phyloP scores from a whole-genome alignment of 2,888 invertebrate genomes.

The Brachylomia viminalis region DNA sequence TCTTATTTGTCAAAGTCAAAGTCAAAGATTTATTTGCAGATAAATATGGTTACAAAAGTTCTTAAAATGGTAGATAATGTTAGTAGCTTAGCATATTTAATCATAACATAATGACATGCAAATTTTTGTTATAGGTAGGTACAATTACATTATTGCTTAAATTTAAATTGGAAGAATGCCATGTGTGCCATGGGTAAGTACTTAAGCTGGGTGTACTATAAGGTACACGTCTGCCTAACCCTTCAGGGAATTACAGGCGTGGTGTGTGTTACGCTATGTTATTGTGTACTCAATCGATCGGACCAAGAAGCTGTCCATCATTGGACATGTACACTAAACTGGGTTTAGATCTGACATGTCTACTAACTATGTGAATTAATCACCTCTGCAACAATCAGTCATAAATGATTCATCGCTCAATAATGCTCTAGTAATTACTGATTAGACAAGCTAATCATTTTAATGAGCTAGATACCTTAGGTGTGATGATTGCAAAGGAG shows the following conservation, averaged over 20 bases:
- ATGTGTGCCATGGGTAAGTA: neutral
- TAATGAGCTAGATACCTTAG: slow-evolving; percentile 8
- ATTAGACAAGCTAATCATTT: slow-evolving; percentile 55
- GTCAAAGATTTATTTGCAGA: too few relatives aligned
- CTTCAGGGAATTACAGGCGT: neutral
- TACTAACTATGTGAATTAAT: slow-evolving; percentile 43
- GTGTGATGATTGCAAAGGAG: neutral
- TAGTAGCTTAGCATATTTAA: too few relatives aligned
- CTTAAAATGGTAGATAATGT: too few relatives aligned
- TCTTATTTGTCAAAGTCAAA: too few relatives aligned
- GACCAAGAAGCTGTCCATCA: neutral
- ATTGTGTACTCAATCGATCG: neutral
- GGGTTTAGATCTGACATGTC: slow-evolving; percentile 13
- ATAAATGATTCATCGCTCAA: slow-evolving; percentile 58
- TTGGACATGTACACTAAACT: neutral
- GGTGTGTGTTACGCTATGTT: neutral
- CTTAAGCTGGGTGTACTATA: neutral
- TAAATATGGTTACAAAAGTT: too few relatives aligned
- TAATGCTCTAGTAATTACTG: slow-evolving; percentile 49
- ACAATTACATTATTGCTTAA: too few relatives aligned
- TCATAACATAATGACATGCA: too few relatives aligned
- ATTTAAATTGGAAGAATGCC: too few relatives aligned
- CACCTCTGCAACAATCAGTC: slow-evolving; percentile 40
- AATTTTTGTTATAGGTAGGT: too few relatives aligned
- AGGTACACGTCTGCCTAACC: neutral